Evolutionary conservation across 2,888 invertebrate genomes (phyloP).

Genomic region (Cheilosia pagana): DNA sequence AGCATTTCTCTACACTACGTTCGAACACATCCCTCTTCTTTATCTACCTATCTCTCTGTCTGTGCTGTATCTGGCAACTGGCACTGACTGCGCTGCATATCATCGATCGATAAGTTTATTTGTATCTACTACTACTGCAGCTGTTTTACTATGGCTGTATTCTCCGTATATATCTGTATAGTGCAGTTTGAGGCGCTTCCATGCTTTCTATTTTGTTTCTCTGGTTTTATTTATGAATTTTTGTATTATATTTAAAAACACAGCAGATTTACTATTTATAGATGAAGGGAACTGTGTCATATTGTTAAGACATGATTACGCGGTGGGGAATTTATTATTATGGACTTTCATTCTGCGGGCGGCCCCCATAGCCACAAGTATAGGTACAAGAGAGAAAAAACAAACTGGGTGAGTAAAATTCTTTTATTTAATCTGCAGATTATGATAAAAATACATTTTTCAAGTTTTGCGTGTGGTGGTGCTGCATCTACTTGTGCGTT

Average conservation of each 20-base stretch:
- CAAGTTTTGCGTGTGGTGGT: slow-evolving; percentile 15
- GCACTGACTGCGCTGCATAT: neutral
- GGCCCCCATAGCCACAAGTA: neutral
- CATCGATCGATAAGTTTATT: slow-evolving; percentile 32
- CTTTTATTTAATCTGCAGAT: neutral
- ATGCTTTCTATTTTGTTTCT: slow-evolving; percentile 5
- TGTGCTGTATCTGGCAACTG: neutral
- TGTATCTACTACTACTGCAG: slow-evolving; percentile 36
- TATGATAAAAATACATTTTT: slow-evolving; percentile 24
- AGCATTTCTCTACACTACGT: neutral
- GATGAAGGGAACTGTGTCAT: slow-evolving; percentile 46
- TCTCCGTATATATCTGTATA: neutral
- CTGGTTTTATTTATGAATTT: slow-evolving; percentile 29
- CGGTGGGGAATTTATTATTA: slow-evolving; percentile 27
- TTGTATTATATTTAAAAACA: slow-evolving; percentile 6
- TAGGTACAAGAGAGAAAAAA: neutral
- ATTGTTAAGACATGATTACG: slow-evolving; percentile 19
- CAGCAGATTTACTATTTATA: slow-evolving; percentile 45
- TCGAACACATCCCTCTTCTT: neutral
- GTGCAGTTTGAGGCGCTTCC: slow-evolving; percentile 17
- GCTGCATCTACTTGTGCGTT: neutral
- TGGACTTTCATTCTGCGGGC: slow-evolving; percentile 3
- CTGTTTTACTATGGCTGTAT: slow-evolving; percentile 12
- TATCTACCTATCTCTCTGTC: neutral
- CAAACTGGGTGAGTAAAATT: neutral